These are phyloP conservation scores for Macrosoma leucophasiata DNA, from an alignment of 2,888 invertebrate species.

Conservation along the genomic window DNA sequence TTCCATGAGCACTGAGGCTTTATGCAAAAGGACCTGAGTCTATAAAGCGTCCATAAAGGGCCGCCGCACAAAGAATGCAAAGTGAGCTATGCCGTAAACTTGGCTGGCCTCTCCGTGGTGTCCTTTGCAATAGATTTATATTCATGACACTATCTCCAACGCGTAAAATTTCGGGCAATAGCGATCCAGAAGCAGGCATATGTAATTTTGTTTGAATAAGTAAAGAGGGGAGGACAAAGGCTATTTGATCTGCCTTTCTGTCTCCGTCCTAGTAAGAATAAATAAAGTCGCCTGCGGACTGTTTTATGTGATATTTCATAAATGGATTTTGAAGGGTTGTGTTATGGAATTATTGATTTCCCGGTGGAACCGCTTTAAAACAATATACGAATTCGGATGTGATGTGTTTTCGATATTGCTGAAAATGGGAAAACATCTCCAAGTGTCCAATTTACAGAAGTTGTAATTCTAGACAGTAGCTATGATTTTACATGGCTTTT, in stretches of 20 bases:
- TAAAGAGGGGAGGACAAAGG: conserved; percentile 73
- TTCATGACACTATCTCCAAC: conserved; percentile 73
- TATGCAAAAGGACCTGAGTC: conserved; percentile 69
- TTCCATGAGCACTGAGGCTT: conserved; percentile 46
- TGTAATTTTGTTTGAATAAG: conserved; percentile 77
- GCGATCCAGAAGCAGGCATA: conserved; percentile 73
- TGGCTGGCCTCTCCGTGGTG: conserved; percentile 60
- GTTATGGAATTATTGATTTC: conserved; percentile 59
- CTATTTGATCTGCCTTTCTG: conserved; percentile 67
- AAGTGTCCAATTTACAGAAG: too few species aligned
- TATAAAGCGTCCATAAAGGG: conserved; percentile 71
- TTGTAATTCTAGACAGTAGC: too few species aligned
- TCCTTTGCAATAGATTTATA: conserved; percentile 75
- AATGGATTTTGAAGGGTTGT: conserved; percentile 63
- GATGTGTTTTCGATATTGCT: too few species aligned
- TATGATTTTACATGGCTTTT: too few species aligned
- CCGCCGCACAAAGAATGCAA: conserved; percentile 70
- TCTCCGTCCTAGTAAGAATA: conserved; percentile 51
- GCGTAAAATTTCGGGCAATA: conserved; percentile 75
- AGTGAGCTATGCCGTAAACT: conserved; percentile 67
- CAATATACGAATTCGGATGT: too few species aligned
- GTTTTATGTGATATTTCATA: conserved; percentile 65
- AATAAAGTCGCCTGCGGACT: conserved; percentile 58
- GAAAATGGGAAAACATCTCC: too few species aligned
- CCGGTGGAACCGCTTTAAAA: too few species aligned